Base-by-base conservation (phyloP, 1,140 invertebrate genomes). In the Spodoptera litura region DNA sequence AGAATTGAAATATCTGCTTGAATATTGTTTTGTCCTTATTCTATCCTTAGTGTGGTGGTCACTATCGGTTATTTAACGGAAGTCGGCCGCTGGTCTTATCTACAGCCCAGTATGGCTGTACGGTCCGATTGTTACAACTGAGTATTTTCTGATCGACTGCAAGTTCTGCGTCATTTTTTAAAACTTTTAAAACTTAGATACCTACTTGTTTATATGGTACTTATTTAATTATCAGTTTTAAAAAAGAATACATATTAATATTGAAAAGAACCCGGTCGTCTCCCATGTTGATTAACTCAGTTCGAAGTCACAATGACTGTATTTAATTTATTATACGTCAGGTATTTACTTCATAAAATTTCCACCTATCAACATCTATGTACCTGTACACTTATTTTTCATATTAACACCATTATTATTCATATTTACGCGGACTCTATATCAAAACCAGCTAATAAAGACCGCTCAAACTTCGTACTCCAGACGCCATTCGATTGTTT, bases 41-140 rank as follows among this genome's bases (percentile, higher is more conserved):
- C 83, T 88, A 85, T 89, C 85, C 86, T 87, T 82, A 80, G 78
- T 81, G 79, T 51, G 27, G 31, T 44, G 84, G 83, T 83, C 81
- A 84, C 81, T 88, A 88, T 90, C 85, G 83, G 66, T 70, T 58
- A 61, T 77, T 9, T 44, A 83, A 84, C 91, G 91, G 91, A 92
- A 91, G 88, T 86, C 56, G 79, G 78, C 64, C 83, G 83, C 85
- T 85, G 82, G 56, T 78, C 85, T 90, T 92, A 92, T 90, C 89
- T 88, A 81, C 0, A 15, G 72, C 35, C 59, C 73, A 44, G 38
- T 66, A 49, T 66, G 25, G 25, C 72, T 52, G 72, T n/a, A 51
- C 58, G 11, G 25, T 31, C 44, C 58, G 72, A 62, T 74, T 74
- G 72, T 74, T 49, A 55, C 49, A 35, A 72, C 56, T 31, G 31